Conservation (phyloP, 2,888 invertebrate genomes). For the Boloria selene region DNA sequence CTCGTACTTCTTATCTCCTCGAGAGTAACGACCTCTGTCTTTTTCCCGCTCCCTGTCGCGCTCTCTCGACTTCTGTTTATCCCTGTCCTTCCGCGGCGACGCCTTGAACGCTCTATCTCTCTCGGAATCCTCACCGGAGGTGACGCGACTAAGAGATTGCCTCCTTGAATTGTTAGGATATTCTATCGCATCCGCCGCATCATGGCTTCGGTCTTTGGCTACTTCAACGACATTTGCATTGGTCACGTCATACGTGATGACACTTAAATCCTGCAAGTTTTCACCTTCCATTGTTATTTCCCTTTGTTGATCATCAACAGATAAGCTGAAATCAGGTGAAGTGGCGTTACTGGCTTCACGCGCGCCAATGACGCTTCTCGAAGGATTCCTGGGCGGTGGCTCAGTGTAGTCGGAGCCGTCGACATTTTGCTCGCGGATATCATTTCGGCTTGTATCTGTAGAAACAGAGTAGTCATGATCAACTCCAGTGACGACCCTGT, state of each 20-base stretch:
- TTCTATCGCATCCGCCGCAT: slow-evolving; percentile 60
- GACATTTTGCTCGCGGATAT: slow-evolving; percentile 69
- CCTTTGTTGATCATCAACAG: slow-evolving; percentile 69
- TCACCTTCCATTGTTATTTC: slow-evolving; percentile 84
- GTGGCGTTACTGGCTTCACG: slow-evolving; percentile 52
- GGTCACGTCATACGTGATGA: slow-evolving; percentile 74
- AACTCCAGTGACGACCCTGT: slow-evolving; percentile 81
- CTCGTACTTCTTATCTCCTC: slow-evolving; percentile 64
- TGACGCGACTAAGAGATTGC: slow-evolving; percentile 61
- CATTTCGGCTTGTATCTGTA: slow-evolving; percentile 58
- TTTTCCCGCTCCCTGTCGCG: slow-evolving; percentile 57
- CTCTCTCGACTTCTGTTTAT: slow-evolving; percentile 61
- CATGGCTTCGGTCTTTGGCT: slow-evolving; percentile 54
- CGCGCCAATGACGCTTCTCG: slow-evolving; percentile 58
- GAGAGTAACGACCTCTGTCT: slow-evolving; percentile 57
- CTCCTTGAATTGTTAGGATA: slow-evolving; percentile 58
- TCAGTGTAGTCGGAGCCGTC: slow-evolving; percentile 75
- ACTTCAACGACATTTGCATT: slow-evolving; percentile 58
- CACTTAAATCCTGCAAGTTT: slow-evolving; percentile 76
- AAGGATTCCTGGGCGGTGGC: slow-evolving; percentile 54
- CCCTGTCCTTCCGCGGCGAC: slow-evolving; percentile 65
- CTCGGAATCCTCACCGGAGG: slow-evolving; percentile 75
- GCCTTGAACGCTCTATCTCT: slow-evolving; percentile 65
- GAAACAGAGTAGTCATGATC: slow-evolving; percentile 68
- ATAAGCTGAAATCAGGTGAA: slow-evolving; percentile 54